A percentile compares a stretch with the other conserved stretches of the same genome.
Conservation (phyloP, 2,797 vertebrate genomes). For the Sebastes kiyomatsui region DNA sequence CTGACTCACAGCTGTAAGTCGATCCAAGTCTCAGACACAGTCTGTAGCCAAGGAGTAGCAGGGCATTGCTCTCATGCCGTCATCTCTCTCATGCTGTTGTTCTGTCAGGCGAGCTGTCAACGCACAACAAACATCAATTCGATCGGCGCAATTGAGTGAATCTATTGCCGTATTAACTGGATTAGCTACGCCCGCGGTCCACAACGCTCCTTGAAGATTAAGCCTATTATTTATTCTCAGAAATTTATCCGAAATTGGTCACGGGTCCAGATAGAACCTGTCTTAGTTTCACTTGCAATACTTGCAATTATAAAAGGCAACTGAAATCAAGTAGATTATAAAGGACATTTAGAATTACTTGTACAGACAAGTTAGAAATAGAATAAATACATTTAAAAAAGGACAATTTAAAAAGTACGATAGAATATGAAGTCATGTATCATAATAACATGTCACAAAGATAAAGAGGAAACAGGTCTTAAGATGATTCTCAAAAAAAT, state of each 20-base stretch:
- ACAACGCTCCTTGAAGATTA: background rate
- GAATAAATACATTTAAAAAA: background rate
- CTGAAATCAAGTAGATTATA: background rate
- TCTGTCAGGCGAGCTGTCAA: background rate
- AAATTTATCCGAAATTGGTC: background rate
- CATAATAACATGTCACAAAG: background rate
- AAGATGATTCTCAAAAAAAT: background rate
- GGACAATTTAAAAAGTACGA: background rate
- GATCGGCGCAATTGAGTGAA: background rate
- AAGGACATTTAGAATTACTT: background rate
- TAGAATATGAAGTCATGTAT: background rate
- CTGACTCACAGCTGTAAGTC: background rate
- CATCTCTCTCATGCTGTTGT: background rate
- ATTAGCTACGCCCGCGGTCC: background rate
- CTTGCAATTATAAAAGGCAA: background rate
- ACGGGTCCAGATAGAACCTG: background rate
- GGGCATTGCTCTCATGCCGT: no score
- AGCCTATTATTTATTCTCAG: background rate
- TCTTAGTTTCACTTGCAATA: background rate
- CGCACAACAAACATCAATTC: background rate
- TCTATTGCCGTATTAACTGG: background rate
- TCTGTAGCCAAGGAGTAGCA: background rate
- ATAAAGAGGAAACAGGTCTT: background rate
- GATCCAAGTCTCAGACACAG: background rate
- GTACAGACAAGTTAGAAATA: background rate